phyloP scores from a whole-genome alignment of 2,888 invertebrate genomes.

The Aproaerema taeniolella region DNA sequence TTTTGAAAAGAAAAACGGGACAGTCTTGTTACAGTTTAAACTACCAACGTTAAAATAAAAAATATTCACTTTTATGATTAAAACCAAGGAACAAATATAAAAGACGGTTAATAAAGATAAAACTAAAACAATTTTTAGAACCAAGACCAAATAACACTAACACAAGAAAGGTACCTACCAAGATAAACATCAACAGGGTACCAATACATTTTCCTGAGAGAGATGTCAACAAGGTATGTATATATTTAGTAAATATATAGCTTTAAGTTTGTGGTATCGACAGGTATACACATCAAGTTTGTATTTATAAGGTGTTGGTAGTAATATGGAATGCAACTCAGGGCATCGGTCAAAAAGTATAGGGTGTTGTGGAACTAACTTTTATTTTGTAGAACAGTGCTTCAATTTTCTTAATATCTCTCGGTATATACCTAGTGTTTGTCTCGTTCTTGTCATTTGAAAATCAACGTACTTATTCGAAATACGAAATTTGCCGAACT shows the following conservation, averaged over 20 bases:
- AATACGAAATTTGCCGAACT: no score
- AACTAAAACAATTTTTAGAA: neutral
- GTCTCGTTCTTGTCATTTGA: no score
- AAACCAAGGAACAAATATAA: neutral
- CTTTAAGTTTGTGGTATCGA: conserved; percentile 44
- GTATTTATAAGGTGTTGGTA: conserved; percentile 66
- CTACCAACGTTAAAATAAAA: no score
- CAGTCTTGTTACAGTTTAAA: no score
- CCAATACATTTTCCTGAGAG: conserved; percentile 22
- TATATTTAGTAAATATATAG: conserved; percentile 37
- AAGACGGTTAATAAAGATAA: neutral
- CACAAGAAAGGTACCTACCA: no score
- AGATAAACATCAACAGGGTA: neutral
- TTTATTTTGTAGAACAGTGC: no score
- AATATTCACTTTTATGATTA: neutral
- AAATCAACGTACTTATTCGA: no score
- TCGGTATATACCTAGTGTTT: no score
- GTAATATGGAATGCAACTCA: conserved; percentile 62
- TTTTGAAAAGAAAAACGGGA: no score
- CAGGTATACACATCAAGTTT: conserved; percentile 62
- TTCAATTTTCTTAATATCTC: no score
- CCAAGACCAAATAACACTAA: neutral
- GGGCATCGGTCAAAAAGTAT: conserved; percentile 28
- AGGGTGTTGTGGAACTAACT: conserved; percentile 35
- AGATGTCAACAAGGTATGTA: conserved; percentile 59